phyloP scores from a whole-genome alignment of 2,797 vertebrate genomes.

The Lates japonicus region DNA sequence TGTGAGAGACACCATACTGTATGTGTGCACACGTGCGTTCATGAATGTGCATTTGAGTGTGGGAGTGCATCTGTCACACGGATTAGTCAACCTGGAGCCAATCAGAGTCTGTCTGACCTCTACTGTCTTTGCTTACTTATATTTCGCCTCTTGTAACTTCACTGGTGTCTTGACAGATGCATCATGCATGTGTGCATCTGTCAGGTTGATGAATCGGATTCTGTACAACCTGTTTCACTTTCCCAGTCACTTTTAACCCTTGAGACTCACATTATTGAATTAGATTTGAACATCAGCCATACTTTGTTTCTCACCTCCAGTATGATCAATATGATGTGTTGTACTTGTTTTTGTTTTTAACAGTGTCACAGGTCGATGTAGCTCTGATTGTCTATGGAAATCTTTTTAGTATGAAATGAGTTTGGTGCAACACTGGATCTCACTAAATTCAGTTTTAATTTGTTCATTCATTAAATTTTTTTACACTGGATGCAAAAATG shows the following conservation, averaged over 20 bases:
- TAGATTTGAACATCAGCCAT: neutral
- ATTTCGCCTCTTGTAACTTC: slow-evolving; percentile 10
- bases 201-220: slow-evolving; percentile 34
- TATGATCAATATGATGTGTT: neutral
- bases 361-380: neutral
- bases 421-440: neutral
- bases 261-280: neutral
- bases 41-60: neutral
- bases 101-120: slow-evolving; percentile 35
- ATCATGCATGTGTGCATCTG: slow-evolving; percentile 26
- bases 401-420: neutral
- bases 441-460: too few species aligned
- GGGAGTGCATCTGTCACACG: slow-evolving; percentile 8
- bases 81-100: slow-evolving; percentile 44
- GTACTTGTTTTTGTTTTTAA: neutral
- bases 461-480: neutral
- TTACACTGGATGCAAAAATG: neutral
- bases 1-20: neutral
- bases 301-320: neutral
- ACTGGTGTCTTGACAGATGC: slow-evolving; percentile 17
- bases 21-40: slow-evolving; percentile 7
- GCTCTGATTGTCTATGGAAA: neutral
- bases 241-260: neutral
- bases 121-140: slow-evolving; percentile 30
- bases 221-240: slow-evolving; percentile 18